These are phyloP conservation scores for Busseola fusca DNA, from an alignment of 2,888 invertebrate genomes.

Conservation along the genomic window DNA sequence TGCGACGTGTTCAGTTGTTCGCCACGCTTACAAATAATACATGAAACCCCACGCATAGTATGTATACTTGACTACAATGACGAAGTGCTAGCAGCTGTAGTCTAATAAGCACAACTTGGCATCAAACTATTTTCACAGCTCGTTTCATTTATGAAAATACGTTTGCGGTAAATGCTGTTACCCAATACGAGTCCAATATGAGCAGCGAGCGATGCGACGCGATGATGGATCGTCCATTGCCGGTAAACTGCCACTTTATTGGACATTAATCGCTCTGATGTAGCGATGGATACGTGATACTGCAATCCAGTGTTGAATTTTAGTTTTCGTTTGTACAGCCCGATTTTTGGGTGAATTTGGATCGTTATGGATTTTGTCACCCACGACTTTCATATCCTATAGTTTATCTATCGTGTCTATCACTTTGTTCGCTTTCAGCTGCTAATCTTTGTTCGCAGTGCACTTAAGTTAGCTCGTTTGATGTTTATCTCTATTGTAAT, in stretches of 20 bases:
- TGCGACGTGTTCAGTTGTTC: constrained; percentile 4
- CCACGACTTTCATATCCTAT: not conserved
- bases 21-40: constrained; percentile 3
- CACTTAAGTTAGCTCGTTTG: not conserved
- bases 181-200: constrained; percentile 35
- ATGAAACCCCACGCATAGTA: constrained; percentile 3
- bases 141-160: constrained; percentile 47
- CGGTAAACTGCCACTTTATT: constrained; percentile 59
- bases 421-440: constrained; percentile 5
- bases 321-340: constrained; percentile 38
- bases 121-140: constrained; percentile 44
- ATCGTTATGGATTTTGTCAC: constrained; percentile 36
- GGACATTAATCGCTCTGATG: constrained; percentile 61
- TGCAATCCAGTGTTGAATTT: constrained; percentile 37
- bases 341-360: constrained; percentile 32
- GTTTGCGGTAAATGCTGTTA: constrained; percentile 47
- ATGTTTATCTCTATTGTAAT: constrained; percentile 6
- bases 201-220: constrained; percentile 40
- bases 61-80: constrained; percentile 2
- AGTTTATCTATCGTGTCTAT: not conserved
- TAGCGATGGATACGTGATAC: constrained; percentile 60
- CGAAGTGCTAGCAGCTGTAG: not conserved
- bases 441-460: not conserved
- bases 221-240: constrained; percentile 61
- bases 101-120: constrained; percentile 16